Base-by-base conservation (phyloP, 1,140 invertebrate genomes). In the Hormaphis cornu region DNA sequence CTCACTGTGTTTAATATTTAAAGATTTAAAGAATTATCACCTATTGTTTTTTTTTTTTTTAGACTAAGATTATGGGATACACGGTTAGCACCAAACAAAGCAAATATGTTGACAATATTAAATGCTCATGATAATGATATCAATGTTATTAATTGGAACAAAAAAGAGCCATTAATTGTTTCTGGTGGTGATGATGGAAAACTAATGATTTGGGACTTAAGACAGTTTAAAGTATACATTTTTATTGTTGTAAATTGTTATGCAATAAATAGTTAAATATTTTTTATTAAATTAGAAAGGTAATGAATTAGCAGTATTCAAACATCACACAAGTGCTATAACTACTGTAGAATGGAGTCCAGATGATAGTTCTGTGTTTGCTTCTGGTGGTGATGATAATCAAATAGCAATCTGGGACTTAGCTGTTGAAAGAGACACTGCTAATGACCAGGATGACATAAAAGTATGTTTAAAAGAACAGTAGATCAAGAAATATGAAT, bases 101-200 rank as follows among this genome's bases (percentile, higher is more conserved):
- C 94, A 0, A 95, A 93, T 75, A 97, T 97, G 88, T 76, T 98
- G 30, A 91, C 89, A n/a, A 85, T 87, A 53, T 80, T 85, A 69
- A 84, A 93, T 74, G 91, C 95, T 33, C 97, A 99, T 78, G 81
- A 87, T 58, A 86, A 84, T 72, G 97, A 99, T 81, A 85, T 99
- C 0, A 99, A 99, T 82, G 97, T 99, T 2, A 93, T 99, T 72
- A 90, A 89, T 72, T 99, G 97, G 97, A 99, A 98, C 80, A 83
- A 78, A 71, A 86, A 85, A 74, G 95, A 98, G 77, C 89, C 89
- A 6, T 92, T 95, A 74, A 89, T 98, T 73, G 85, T 89, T 3
- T 93, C 91, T 73, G 93, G 96, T 69, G 95, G 96, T 28, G 97
- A 99, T 81, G 97, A 99, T 84, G 93, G 94, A 1, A 83, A 87